A percentile compares a stretch with the other conserved stretches of the same genome.
These are phyloP conservation scores for Acanthosepion lycidas DNA, from an alignment of 2,888 invertebrate genomes.

Conservation along the genomic window DNA sequence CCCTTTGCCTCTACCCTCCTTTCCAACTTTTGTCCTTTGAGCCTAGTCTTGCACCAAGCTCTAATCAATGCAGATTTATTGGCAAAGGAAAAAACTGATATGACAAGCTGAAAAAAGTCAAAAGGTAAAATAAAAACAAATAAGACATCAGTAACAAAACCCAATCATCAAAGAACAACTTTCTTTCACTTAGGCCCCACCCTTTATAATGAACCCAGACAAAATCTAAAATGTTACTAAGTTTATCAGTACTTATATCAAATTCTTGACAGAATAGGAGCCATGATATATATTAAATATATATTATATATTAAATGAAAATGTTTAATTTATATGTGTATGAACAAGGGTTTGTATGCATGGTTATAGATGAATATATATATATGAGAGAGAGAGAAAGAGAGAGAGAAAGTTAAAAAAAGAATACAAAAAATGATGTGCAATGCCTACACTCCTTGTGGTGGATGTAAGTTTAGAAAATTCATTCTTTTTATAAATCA, in stretches of 20 bases:
- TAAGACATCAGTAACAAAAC: slow-evolving; percentile 20
- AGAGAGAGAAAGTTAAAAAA: no score
- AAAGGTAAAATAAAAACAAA: neutral
- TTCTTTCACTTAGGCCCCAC: neutral
- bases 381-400: no score
- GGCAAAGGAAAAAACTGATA: neutral
- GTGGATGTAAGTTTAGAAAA: no score
- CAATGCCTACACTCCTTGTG: no score
- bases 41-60: neutral
- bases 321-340: no score
- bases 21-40: neutral
- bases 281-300: neutral
- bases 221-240: slow-evolving; percentile 20
- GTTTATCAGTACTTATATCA: slow-evolving; percentile 20
- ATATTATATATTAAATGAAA: no score
- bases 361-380: no score
- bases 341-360: no score
- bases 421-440: no score
- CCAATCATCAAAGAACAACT: slow-evolving; percentile 20
- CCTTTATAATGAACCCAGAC: neutral
- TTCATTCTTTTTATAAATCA: no score
- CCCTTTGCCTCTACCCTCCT: neutral
- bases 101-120: neutral
- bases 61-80: slow-evolving; percentile 17
- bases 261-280: neutral